Percentiles rank a stretch among this genome's conserved stretches.
phyloP scores from a whole-genome alignment of 2,888 invertebrate genomes.

The Bombyx huttoni region DNA sequence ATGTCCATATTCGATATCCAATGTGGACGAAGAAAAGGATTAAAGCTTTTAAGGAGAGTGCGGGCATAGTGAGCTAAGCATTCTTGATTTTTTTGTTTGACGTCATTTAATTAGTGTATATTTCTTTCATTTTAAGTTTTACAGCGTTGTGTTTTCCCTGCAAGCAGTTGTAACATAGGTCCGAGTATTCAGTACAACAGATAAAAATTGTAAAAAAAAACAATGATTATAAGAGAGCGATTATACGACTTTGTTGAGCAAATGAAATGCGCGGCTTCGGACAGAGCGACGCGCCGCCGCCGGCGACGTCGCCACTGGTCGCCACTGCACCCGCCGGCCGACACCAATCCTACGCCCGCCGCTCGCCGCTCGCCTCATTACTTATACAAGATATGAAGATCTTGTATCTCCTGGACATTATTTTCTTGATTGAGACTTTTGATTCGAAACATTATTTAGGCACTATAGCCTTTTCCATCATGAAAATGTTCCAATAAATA shows the following conservation, averaged over 20 bases:
- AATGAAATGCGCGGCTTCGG: neutral
- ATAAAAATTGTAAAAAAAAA: neutral
- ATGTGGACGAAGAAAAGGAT: too few relatives aligned
- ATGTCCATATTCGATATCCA: neutral
- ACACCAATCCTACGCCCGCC: neutral
- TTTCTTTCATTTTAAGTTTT: too few relatives aligned
- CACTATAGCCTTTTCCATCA: neutral
- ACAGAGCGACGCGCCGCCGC: neutral
- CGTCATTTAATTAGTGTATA: too few relatives aligned
- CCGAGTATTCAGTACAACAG: too few relatives aligned
- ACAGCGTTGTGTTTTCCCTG: too few relatives aligned
- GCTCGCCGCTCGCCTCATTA: neutral
- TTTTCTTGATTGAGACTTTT: neutral
- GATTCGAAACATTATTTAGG: neutral
- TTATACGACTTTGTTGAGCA: neutral
- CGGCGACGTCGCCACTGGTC: too few relatives aligned
- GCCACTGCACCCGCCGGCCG: conserved; percentile 1
- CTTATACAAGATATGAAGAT: neutral
- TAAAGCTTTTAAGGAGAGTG: too few relatives aligned
- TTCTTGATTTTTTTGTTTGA: too few relatives aligned
- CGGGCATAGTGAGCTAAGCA: too few relatives aligned
- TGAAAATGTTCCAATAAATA: too few relatives aligned
- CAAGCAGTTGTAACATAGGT: too few relatives aligned
- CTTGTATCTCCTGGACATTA: neutral
- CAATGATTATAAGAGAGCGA: neutral